A percentile compares a stretch with the other conserved stretches of the same genome.
Conservation (phyloP, 2,797 vertebrate species). For the Naso thynnoides region DNA sequence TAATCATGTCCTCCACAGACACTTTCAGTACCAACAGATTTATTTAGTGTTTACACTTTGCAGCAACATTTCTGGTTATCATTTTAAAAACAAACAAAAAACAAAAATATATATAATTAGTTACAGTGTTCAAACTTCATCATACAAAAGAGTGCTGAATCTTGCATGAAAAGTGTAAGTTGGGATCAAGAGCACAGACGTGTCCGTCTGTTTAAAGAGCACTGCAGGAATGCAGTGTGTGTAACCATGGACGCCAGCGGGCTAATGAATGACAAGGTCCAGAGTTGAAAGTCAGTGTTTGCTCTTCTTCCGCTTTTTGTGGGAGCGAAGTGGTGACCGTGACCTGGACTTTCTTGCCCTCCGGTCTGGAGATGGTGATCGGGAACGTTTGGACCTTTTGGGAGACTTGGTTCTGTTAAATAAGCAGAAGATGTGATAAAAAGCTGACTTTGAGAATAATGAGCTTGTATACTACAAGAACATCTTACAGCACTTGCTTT, state of each 20-base stretch:
- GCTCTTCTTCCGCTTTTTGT: conserved; percentile 88
- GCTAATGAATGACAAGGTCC: conserved; percentile 34
- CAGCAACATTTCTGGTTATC: conserved; percentile 73
- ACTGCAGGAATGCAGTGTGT: conserved; percentile 38
- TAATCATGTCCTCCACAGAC: conserved; percentile 31
- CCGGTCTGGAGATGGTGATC: conserved; percentile 80
- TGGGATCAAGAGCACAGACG: conserved; percentile 53
- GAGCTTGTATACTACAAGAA: not conserved
- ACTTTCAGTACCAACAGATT: conserved; percentile 70
- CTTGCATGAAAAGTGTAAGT: conserved; percentile 56
- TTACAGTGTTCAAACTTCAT: conserved; percentile 83
- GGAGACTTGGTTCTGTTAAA: conserved; percentile 80
- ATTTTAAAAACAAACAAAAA: conserved; percentile 83
- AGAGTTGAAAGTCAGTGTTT: conserved; percentile 81
- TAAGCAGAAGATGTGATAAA: not conserved
- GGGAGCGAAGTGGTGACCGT: conserved; percentile 85
- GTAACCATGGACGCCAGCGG: conserved; percentile 28
- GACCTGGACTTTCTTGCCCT: conserved; percentile 81
- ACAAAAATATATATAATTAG: conserved; percentile 85
- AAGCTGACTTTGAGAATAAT: conserved; percentile 2
- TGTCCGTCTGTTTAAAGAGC: conserved; percentile 46
- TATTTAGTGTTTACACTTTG: conserved; percentile 77
- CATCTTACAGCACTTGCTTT: conserved; percentile 63
- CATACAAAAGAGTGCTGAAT: conserved; percentile 82
- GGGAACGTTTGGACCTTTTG: conserved; percentile 83